phyloP scores from a whole-genome alignment of 2,888 invertebrate genomes.

The Miltochrista miniata region DNA sequence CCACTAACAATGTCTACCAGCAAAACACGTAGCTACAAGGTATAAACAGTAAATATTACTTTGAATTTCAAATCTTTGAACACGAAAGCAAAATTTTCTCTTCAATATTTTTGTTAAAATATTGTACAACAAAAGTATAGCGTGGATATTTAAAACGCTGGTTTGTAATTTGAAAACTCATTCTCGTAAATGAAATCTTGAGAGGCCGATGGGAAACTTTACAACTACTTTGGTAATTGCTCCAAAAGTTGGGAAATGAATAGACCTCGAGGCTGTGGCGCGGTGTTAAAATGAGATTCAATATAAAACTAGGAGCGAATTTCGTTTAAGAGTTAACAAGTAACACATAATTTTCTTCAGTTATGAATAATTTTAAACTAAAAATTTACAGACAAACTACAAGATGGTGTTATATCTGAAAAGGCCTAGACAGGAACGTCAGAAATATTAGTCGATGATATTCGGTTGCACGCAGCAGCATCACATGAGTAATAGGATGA shows the following conservation, averaged over 20 bases:
- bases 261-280: slow-evolving; percentile 52
- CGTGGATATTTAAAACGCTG: slow-evolving; percentile 39
- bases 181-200: slow-evolving; percentile 61
- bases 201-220: slow-evolving; percentile 63
- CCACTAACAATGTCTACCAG: too few relatives aligned
- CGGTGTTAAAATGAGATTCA: slow-evolving; percentile 55
- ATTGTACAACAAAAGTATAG: slow-evolving; percentile 16
- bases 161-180: slow-evolving; percentile 62
- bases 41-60: too few relatives aligned
- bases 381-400: too few relatives aligned
- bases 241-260: slow-evolving; percentile 65
- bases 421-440: too few relatives aligned
- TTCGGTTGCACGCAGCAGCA: too few relatives aligned
- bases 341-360: neutral
- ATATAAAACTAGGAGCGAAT: slow-evolving; percentile 48
- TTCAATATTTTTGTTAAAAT: too few relatives aligned
- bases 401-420: too few relatives aligned
- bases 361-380: neutral
- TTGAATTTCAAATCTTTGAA: too few relatives aligned
- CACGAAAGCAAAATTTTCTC: too few relatives aligned
- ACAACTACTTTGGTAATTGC: slow-evolving; percentile 75
- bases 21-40: too few relatives aligned
- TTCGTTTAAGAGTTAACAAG: slow-evolving; percentile 26
- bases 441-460: too few relatives aligned
- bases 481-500: too few relatives aligned